Evolutionary conservation across 2,888 invertebrate genomes (phyloP).

Genomic region (Platycnemis pennipes): DNA sequence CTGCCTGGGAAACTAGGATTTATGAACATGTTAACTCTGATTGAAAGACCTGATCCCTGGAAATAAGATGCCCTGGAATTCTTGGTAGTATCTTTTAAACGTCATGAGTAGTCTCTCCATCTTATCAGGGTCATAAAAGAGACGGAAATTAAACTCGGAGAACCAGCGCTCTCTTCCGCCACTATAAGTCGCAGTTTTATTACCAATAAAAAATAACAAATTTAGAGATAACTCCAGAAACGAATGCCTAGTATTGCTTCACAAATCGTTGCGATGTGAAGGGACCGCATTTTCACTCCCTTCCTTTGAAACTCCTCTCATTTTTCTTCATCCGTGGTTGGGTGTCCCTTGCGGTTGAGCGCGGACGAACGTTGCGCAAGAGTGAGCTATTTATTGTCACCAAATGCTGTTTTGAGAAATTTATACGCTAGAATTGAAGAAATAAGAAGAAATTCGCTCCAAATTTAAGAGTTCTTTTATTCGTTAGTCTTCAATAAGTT

Average conservation of each 20-base stretch:
- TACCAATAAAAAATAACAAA: not conserved
- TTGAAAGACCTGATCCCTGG: not conserved
- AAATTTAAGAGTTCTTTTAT: too few species aligned
- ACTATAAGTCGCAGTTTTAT: not conserved
- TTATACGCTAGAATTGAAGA: too few species aligned
- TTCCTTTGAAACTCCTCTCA: too few species aligned
- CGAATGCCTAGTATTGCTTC: not conserved
- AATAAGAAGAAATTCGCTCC: too few species aligned
- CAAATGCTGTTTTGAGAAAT: too few species aligned
- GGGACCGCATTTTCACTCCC: too few species aligned
- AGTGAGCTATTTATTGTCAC: too few species aligned
- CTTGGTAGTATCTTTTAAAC: not conserved
- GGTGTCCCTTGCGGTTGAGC: too few species aligned
- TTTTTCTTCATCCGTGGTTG: too few species aligned
- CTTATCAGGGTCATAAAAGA: not conserved
- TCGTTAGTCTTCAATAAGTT: too few species aligned
- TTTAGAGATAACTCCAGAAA: not conserved
- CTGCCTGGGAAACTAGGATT: not conserved
- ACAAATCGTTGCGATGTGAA: too few species aligned
- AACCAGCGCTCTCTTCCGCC: not conserved
- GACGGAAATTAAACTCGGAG: not conserved
- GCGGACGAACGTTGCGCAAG: too few species aligned
- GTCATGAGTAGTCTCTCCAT: not conserved
- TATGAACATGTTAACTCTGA: not conserved
- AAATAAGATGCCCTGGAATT: not conserved